A percentile compares a stretch with the other conserved stretches of the same genome.
phyloP scores from a whole-genome alignment of 2,113 vertebrate species.

The Hemibagrus wyckioides region DNA sequence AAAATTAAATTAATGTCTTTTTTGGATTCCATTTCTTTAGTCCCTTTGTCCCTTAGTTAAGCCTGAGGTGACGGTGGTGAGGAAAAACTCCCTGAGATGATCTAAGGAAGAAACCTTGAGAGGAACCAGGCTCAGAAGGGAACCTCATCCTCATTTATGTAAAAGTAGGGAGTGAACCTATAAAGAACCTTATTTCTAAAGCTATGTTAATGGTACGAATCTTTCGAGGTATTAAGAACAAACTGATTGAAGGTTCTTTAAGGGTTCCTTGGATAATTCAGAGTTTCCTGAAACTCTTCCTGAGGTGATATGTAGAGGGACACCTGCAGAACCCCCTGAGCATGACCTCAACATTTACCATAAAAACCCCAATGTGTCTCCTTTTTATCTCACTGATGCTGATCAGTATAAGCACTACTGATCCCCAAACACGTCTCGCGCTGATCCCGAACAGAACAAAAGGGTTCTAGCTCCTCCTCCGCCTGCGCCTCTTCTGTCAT shows the following conservation, averaged over 20 bases:
- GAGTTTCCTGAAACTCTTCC: not conserved
- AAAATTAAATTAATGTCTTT: not conserved
- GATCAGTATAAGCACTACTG: not conserved
- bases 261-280: not conserved
- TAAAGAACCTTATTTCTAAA: not conserved
- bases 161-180: not conserved
- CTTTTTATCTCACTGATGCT: constrained; percentile 28
- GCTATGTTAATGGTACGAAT: not conserved
- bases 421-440: not conserved
- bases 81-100: no score
- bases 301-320: not conserved
- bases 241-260: not conserved
- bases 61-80: no score
- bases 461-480: constrained; percentile 12
- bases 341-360: not conserved
- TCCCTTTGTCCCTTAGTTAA: no score
- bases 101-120: no score
- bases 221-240: not conserved
- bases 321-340: not conserved
- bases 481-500: constrained; percentile 41
- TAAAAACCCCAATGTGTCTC: not conserved
- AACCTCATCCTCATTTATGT: no score
- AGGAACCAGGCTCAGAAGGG: no score
- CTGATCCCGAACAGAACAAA: constrained; percentile 11
- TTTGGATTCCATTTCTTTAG: not conserved